A percentile compares a stretch with the other conserved stretches of the same genome.
Evolutionary conservation across 2,113 vertebrate genomes (phyloP).

Genomic region (Illadopsis cleaveri): DNA sequence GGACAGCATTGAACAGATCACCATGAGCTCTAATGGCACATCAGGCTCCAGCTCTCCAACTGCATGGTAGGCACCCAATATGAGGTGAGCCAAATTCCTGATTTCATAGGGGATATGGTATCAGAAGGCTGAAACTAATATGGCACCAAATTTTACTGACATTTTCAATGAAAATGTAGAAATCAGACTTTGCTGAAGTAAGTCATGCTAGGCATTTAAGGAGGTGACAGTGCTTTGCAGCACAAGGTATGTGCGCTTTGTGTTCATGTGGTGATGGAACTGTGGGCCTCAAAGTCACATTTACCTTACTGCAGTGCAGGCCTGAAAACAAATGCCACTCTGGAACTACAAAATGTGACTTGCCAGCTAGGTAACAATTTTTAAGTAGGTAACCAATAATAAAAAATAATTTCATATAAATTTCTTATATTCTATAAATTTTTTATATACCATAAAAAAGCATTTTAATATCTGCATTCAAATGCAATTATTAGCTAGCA

Average conservation of each 20-base stretch:
- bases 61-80: fast-evolving
- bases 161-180: not conserved
- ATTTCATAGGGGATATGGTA: fast-evolving
- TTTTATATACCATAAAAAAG: not conserved
- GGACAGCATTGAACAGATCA: fast-evolving
- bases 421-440: not conserved
- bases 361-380: not conserved
- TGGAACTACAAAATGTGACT: not conserved
- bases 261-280: not conserved
- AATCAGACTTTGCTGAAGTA: not conserved
- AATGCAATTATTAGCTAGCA: not conserved
- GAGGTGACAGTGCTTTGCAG: not conserved
- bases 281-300: not conserved
- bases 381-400: not conserved
- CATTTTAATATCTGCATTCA: not conserved
- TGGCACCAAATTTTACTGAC: not conserved
- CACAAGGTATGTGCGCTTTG: fast-evolving
- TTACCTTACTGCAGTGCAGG: not conserved
- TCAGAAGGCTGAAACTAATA: not conserved
- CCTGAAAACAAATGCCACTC: not conserved
- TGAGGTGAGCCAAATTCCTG: not conserved
- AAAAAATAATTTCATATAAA: not conserved
- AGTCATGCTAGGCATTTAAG: not conserved
- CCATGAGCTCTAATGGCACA: fast-evolving
- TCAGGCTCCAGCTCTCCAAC: too few relatives aligned